These are phyloP conservation scores for Silurus lanzhouensis DNA, from an alignment of 2,797 vertebrate species.

Conservation along the genomic window DNA sequence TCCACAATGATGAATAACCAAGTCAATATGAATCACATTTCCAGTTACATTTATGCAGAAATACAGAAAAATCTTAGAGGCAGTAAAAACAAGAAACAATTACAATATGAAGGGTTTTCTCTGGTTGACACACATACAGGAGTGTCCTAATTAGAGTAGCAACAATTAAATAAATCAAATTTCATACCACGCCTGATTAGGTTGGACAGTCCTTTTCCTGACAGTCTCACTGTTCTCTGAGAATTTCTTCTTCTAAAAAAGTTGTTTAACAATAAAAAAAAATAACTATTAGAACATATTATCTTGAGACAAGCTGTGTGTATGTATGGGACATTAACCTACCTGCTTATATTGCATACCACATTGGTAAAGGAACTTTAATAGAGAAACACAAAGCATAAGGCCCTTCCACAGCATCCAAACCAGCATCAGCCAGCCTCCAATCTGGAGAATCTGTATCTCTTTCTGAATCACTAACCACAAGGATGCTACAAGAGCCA, in stretches of 20 bases:
- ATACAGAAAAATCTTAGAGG: no score
- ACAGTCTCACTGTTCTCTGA: slow-evolving; percentile 40
- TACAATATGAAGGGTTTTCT: background rate
- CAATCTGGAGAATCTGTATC: slow-evolving; percentile 53
- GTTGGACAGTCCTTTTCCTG: slow-evolving; percentile 31
- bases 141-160: background rate
- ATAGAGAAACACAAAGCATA: slow-evolving; percentile 42
- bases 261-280: background rate
- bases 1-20: no score
- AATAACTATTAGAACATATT: background rate
- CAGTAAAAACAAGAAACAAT: no score
- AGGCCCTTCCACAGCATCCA: slow-evolving; percentile 48
- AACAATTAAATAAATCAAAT: background rate
- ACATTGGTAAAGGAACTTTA: slow-evolving; percentile 48
- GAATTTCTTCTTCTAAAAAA: background rate
- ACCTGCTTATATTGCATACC: slow-evolving; percentile 29
- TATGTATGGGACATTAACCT: background rate
- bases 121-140: background rate
- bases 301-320: background rate
- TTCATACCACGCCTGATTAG: slow-evolving; percentile 59
- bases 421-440: slow-evolving; percentile 58
- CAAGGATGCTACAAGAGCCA: slow-evolving; percentile 55
- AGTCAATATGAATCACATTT: no score
- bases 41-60: no score
- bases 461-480: slow-evolving; percentile 68